These are phyloP conservation scores for Porites lobata DNA, from an alignment of 92 coral and sea anemone genomes.

Conservation along the genomic window DNA sequence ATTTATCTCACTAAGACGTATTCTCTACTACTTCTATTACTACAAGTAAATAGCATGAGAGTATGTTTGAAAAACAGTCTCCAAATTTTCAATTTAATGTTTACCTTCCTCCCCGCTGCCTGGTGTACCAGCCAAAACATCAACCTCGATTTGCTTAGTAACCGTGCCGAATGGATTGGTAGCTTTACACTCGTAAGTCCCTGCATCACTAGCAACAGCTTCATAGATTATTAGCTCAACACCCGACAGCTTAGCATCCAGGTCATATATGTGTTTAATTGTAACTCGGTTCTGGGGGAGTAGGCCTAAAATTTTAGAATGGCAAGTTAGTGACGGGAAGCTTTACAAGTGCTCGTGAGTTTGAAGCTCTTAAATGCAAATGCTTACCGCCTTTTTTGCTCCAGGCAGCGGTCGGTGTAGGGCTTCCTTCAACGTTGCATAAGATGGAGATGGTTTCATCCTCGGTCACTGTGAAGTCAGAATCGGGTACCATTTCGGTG, in stretches of 20 bases:
- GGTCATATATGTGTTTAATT: conserved; percentile 52
- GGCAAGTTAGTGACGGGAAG: not conserved
- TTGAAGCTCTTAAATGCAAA: too few species aligned
- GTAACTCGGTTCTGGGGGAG: conserved; percentile 64
- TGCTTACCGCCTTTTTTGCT: conserved; percentile 54
- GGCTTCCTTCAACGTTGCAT: conserved; percentile 83
- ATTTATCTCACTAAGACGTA: too few species aligned
- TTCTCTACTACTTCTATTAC: too few species aligned
- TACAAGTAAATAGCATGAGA: too few species aligned
- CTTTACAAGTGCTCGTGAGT: too few species aligned
- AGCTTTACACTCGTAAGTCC: conserved; percentile 75
- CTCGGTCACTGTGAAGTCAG: conserved; percentile 54
- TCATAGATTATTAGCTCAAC: conserved; percentile 60
- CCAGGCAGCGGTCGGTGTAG: conserved; percentile 78
- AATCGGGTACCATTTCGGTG: conserved; percentile 63
- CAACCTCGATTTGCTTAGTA: conserved; percentile 59
- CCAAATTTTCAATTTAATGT: not conserved
- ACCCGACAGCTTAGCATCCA: conserved; percentile 68
- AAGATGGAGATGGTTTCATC: conserved; percentile 59
- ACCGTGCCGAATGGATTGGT: conserved; percentile 57
- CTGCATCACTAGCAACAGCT: conserved; percentile 69
- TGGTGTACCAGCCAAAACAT: conserved; percentile 46
- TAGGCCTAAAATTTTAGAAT: conserved; percentile 15
- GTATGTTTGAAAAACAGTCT: too few species aligned
- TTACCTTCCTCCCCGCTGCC: conserved; percentile 19